Conservation (phyloP, 1,140 invertebrate genomes). For the Drosophila kurseongensis region DNA sequence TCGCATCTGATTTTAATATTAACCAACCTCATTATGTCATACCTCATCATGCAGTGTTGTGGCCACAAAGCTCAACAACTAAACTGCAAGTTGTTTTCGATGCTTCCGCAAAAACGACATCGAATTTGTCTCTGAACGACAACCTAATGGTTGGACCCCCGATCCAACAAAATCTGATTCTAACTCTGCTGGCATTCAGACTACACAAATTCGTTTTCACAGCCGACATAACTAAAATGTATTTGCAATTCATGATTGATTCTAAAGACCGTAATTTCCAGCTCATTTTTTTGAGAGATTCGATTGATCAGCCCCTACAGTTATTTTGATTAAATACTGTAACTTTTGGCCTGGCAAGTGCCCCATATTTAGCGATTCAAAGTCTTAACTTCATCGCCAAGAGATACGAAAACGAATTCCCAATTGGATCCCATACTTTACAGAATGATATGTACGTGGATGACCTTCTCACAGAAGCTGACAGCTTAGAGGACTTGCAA, state of each 20-base stretch:
- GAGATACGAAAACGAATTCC: not conserved
- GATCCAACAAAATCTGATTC: slow-evolving; percentile 3
- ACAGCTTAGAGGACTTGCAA: not conserved
- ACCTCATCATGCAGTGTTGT: not conserved
- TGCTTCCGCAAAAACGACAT: too few species aligned
- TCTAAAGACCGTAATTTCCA: too few species aligned
- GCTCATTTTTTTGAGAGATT: not conserved
- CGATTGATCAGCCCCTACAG: not conserved
- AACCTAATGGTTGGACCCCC: not conserved
- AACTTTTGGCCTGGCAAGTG: too few species aligned
- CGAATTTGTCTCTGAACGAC: too few species aligned
- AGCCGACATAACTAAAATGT: too few species aligned
- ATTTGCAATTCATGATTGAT: not conserved
- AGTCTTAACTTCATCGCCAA: not conserved
- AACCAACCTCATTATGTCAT: slow-evolving; percentile 2
- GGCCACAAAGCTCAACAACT: too few species aligned
- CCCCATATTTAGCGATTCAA: slow-evolving; percentile 1
- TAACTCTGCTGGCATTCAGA: not conserved
- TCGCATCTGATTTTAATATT: not conserved
- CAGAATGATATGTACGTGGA: not conserved
- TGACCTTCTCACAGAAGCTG: not conserved
- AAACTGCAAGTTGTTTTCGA: too few species aligned
- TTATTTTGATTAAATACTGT: slow-evolving; percentile 4
- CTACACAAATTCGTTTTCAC: slow-evolving; percentile 1
- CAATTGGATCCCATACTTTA: not conserved